Base-by-base conservation (phyloP, 1,140 invertebrate genomes). In the Drosophila micromelanica region DNA sequence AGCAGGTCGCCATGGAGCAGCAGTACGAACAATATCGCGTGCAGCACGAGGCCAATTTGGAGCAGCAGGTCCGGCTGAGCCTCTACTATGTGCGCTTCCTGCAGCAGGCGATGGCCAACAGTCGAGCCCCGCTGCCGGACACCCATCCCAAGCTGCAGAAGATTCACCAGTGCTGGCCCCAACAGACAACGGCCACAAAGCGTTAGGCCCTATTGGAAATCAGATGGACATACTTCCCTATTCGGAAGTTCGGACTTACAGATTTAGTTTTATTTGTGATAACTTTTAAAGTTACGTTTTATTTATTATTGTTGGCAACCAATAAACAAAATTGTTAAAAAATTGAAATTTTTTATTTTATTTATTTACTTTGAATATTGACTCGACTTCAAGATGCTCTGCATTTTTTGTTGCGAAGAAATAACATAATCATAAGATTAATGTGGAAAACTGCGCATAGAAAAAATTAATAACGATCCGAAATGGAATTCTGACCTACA, bases 51-150 rank as follows among this genome's bases (percentile, higher is more conserved):
- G 63, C 64, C 3, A 65, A 73, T 3, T 9, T 85, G 51, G 40
- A 84, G 59, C 80, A 85, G 30, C 81, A 85, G 43, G 65, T 85
- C 9, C 80, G 81, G 0, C 17, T 85, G 30, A 86, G 77, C 12
- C 76, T 80, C 40, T 85, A 85, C 64, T 85, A 85, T 35, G 80
- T 85, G n/a, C 40, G 73, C 2, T 77, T 67, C 15, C 52, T 85
- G 5, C 80, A 86, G 43, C 77, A 86, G 15, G 43, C 77, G 0
- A 63, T 76, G 76, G 68, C 69, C 23, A 51, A 37, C 32, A 43
- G 35, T 20, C 30, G 32, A 37, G 40, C 32, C 51, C 73, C 12
- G 5, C 61, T 80, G n/a, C n/a, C 37, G 7, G 37, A 59, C 2
- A 48, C 30, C 1, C 35, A 72, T 6, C 37, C 20, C 5, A 64